Percentiles rank a stretch among this genome's conserved stretches.
phyloP scores from a whole-genome alignment of 2,797 vertebrate species.

The Pangasius krempfi region DNA sequence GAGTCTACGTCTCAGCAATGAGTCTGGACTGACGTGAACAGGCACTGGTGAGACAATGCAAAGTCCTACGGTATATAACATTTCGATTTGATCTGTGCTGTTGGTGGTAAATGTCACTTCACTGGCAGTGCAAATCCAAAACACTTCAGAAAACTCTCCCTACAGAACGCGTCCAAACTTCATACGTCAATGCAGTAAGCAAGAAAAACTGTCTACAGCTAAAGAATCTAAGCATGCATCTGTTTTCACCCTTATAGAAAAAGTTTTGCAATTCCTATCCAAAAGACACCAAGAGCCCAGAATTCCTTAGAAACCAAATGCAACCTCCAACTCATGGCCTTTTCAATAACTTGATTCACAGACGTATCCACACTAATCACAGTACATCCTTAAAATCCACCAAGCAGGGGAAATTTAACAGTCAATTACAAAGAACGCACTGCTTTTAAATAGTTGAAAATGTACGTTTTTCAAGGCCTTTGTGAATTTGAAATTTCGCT shows the following conservation, averaged over 20 bases:
- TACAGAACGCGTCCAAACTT: constrained; percentile 39
- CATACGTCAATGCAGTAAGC: constrained; percentile 46
- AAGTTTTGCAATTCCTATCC: constrained; percentile 50
- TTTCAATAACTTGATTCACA: not conserved
- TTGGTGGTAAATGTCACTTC: constrained; percentile 5
- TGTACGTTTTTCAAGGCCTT: constrained; percentile 51
- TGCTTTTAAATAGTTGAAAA: constrained; percentile 2
- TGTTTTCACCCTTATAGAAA: constrained; percentile 49
- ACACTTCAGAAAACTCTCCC: constrained; percentile 37
- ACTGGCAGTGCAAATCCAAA: constrained; percentile 59
- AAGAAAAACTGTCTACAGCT: constrained; percentile 58
- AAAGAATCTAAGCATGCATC: constrained; percentile 57
- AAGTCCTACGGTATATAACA: constrained; percentile 31
- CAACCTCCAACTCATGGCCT: constrained; percentile 35
- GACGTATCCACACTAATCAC: constrained; percentile 18
- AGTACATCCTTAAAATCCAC: constrained; percentile 14
- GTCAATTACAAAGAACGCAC: constrained; percentile 31
- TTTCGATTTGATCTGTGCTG: constrained; percentile 38
- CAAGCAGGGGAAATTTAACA: constrained; percentile 38
- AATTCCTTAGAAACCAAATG: constrained; percentile 48
- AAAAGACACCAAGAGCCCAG: constrained; percentile 49
- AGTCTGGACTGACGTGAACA: constrained; percentile 44
- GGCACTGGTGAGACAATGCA: constrained; percentile 39
- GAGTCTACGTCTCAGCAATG: constrained; percentile 36
- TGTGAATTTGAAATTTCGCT: constrained; percentile 52